A percentile compares a stretch with the other conserved stretches of the same genome.
Conservation (phyloP, 2,113 vertebrate genomes). For the Brienomyrus longianalis region DNA sequence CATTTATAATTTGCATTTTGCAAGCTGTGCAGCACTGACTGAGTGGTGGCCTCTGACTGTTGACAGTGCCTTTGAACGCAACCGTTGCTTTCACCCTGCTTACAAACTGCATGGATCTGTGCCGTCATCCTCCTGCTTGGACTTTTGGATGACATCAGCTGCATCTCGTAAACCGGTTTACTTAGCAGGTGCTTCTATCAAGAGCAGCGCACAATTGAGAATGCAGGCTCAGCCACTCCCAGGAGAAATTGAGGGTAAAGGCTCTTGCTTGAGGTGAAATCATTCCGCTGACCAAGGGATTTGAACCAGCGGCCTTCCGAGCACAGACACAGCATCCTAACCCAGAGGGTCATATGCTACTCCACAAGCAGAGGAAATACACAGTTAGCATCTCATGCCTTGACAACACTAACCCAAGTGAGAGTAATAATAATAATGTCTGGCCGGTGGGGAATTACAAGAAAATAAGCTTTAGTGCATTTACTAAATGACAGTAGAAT, state of each 20-base stretch:
- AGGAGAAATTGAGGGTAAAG: background rate
- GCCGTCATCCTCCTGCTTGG: conserved; percentile 55
- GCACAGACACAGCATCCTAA: background rate
- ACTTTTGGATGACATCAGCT: conserved; percentile 55
- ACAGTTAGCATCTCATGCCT: background rate
- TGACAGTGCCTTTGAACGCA: conserved; percentile 57
- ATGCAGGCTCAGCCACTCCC: background rate
- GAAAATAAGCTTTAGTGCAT: background rate
- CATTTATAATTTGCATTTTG: conserved; percentile 20
- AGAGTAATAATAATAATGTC: background rate
- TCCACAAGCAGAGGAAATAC: background rate
- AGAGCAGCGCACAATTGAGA: background rate
- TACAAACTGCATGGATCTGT: conserved; percentile 46
- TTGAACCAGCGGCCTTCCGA: background rate
- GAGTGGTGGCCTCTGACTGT: conserved; percentile 65
- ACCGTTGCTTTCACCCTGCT: conserved; percentile 59
- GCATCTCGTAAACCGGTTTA: conserved; percentile 50
- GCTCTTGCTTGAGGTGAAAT: background rate
- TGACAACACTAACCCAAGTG: background rate
- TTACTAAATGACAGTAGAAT: conserved; percentile 14
- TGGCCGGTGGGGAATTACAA: background rate
- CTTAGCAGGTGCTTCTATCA: background rate
- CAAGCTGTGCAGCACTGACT: conserved; percentile 42
- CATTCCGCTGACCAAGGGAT: background rate
- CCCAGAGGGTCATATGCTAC: conserved; percentile 36